A percentile compares a stretch with the other conserved stretches of the same genome.
These are phyloP conservation scores for Agonum fuliginosum DNA, from an alignment of 2,888 invertebrate genomes.

Conservation along the genomic window DNA sequence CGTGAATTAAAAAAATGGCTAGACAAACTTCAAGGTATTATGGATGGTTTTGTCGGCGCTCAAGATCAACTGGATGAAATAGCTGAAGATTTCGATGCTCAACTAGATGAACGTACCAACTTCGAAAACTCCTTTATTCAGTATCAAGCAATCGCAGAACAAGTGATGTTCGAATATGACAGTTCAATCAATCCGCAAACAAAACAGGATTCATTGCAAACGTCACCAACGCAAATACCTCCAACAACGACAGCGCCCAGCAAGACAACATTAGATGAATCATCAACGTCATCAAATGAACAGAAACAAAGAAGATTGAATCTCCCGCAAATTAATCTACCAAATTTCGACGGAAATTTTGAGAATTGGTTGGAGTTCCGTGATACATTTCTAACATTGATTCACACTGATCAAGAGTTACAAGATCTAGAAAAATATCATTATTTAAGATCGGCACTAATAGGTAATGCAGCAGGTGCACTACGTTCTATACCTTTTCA, in stretches of 20 bases:
- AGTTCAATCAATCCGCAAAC: background rate
- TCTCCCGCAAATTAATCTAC: background rate
- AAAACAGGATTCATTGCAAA: background rate
- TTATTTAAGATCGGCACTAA: background rate
- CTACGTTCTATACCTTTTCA: background rate
- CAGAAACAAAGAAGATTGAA: constrained; percentile 1
- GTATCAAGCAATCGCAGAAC: background rate
- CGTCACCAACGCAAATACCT: background rate
- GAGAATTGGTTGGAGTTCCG: background rate
- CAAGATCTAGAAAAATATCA: constrained; percentile 16
- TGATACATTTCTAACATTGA: background rate
- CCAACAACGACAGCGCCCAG: background rate
- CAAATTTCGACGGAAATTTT: background rate
- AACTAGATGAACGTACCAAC: background rate
- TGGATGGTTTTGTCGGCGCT: no score
- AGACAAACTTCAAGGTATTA: no score
- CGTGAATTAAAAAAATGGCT: no score
- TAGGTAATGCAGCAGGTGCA: constrained; percentile 1
- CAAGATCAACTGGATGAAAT: no score
- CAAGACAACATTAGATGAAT: background rate
- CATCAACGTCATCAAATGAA: background rate
- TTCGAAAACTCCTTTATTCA: background rate
- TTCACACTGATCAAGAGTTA: constrained; percentile 4
- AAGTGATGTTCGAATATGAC: background rate
- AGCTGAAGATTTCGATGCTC: background rate